Conservation (phyloP, 2,797 vertebrate species). For the Chromobotia macracanthus region DNA sequence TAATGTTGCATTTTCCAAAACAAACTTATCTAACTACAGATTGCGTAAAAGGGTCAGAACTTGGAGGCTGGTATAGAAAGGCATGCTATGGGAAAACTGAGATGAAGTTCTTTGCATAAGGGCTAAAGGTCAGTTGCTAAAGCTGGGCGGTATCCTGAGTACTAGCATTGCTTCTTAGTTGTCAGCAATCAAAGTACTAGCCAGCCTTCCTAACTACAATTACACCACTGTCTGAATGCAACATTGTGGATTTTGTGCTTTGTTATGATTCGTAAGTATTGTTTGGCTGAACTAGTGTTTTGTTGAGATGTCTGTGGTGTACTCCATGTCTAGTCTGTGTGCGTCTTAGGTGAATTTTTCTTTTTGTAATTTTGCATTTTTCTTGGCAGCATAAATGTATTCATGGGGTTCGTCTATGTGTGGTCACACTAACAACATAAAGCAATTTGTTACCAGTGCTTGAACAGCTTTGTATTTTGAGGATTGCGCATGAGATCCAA, state of each 20-base stretch:
- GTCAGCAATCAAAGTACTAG: neutral
- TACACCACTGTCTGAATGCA: neutral
- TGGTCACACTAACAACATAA: slow-evolving; percentile 9
- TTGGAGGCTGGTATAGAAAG: neutral
- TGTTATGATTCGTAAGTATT: neutral
- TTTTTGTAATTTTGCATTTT: slow-evolving; percentile 12
- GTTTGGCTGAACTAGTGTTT: neutral
- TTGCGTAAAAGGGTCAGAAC: neutral
- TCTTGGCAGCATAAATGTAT: neutral
- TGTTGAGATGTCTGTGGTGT: neutral
- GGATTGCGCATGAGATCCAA: neutral
- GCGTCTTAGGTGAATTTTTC: neutral
- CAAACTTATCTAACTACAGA: neutral
- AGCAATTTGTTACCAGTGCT: slow-evolving; percentile 15
- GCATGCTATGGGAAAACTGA: slow-evolving; percentile 16
- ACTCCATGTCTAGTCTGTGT: slow-evolving; percentile 6
- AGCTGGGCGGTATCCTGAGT: slow-evolving; percentile 1
- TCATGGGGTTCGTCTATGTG: neutral
- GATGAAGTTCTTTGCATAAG: neutral
- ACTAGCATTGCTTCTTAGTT: neutral
- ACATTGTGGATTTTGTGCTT: neutral
- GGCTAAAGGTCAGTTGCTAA: neutral
- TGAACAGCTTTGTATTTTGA: neutral
- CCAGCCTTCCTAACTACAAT: neutral
- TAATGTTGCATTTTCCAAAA: slow-evolving; percentile 11